A percentile compares a stretch with the other conserved stretches of the same genome.
Evolutionary conservation across 2,113 vertebrate species (phyloP).

Genomic region (Athene noctua): DNA sequence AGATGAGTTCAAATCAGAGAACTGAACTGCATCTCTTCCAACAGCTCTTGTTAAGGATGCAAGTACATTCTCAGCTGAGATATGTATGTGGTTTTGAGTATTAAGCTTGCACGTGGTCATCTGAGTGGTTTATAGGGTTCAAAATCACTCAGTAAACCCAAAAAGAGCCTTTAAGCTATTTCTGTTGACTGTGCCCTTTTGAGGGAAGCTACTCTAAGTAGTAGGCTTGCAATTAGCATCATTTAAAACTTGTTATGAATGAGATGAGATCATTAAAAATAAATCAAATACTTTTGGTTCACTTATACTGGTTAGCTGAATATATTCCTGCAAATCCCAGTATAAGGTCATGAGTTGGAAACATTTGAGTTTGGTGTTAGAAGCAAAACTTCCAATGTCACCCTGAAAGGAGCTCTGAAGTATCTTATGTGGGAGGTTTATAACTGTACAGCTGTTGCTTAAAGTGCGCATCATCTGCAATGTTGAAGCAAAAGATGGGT

Average conservation of each 20-base stretch:
- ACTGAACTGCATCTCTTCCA: not conserved
- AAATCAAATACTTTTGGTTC: slow-evolving; percentile 19
- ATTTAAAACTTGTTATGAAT: slow-evolving; percentile 40
- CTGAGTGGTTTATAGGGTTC: not conserved
- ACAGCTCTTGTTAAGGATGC: not conserved
- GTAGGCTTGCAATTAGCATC: not conserved
- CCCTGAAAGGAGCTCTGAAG: not conserved
- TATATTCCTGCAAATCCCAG: not conserved
- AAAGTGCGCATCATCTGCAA: not conserved
- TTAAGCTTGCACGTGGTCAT: not conserved
- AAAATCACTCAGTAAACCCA: not conserved
- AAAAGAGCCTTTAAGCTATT: slow-evolving; percentile 26
- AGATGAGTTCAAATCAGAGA: not conserved
- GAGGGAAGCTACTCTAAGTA: not conserved
- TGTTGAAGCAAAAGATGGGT: not conserved
- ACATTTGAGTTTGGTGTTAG: not conserved
- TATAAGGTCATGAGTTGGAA: not conserved
- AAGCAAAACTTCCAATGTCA: not conserved
- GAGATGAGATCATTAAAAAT: slow-evolving; percentile 37
- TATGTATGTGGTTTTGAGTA: not conserved
- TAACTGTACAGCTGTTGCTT: not conserved
- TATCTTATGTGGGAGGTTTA: not conserved
- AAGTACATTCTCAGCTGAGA: not conserved
- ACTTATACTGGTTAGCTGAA: not conserved
- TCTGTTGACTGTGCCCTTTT: not conserved